These are phyloP conservation scores for Phalacrocorax aristotelis DNA, from an alignment of 2,113 vertebrate genomes.

Conservation along the genomic window DNA sequence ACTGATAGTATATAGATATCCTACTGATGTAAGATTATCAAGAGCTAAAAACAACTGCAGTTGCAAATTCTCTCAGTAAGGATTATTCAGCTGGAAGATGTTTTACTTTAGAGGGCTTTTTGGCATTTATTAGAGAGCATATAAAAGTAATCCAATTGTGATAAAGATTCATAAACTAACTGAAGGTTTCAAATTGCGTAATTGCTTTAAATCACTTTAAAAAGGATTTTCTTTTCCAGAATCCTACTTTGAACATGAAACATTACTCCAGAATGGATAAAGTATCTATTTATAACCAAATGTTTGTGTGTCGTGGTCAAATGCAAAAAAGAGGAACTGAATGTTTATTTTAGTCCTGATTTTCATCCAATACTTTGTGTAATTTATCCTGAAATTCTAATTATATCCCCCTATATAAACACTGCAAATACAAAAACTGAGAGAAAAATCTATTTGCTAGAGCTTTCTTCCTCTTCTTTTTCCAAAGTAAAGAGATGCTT, in stretches of 20 bases:
- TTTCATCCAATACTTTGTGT: slow-evolving; percentile 35
- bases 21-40: not conserved
- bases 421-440: not conserved
- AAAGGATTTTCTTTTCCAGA: slow-evolving; percentile 2
- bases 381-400: slow-evolving; percentile 46
- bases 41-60: not conserved
- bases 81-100: not conserved
- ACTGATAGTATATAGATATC: not conserved
- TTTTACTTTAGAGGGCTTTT: slow-evolving; percentile 9
- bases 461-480: not conserved
- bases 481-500: slow-evolving; percentile 28
- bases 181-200: slow-evolving; percentile 6
- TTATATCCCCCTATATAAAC: not conserved
- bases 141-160: slow-evolving; percentile 26
- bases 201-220: not conserved
- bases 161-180: slow-evolving; percentile 16
- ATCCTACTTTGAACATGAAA: not conserved
- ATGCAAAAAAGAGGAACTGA: not conserved
- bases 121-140: slow-evolving; percentile 14
- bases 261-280: not conserved
- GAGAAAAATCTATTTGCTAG: not conserved
- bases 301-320: slow-evolving; percentile 1
- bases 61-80: not conserved
- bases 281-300: slow-evolving; percentile 32
- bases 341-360: slow-evolving; percentile 36